These are phyloP conservation scores for Cephalopholis sonnerati DNA, from an alignment of 2,113 vertebrate species.

Conservation along the genomic window DNA sequence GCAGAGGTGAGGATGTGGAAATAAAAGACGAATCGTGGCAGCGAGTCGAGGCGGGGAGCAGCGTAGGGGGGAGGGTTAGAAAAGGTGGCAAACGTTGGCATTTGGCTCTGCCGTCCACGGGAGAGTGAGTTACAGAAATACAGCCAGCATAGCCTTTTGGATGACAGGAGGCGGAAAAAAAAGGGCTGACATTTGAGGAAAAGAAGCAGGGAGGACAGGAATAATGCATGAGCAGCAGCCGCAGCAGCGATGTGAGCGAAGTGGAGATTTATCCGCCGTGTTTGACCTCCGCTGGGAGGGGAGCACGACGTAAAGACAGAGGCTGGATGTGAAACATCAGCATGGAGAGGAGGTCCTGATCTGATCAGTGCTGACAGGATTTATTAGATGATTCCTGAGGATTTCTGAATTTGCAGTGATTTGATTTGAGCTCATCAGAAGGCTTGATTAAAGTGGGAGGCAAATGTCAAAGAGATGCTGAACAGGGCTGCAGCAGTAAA, in stretches of 20 bases:
- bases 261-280: conserved; percentile 28
- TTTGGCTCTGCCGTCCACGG: conserved; percentile 48
- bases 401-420: background rate
- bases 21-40: background rate
- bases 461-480: background rate
- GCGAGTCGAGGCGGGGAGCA: fast-evolving
- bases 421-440: background rate
- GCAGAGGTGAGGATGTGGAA: conserved; percentile 47
- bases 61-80: too few relatives aligned
- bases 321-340: background rate
- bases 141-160: conserved; percentile 27
- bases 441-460: too few relatives aligned
- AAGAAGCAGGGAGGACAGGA: conserved; percentile 34
- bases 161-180: conserved; percentile 19
- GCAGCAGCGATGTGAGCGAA: background rate
- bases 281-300: conserved; percentile 49
- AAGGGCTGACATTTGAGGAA: conserved; percentile 61
- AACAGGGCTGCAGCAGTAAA: background rate
- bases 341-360: background rate
- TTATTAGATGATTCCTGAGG: background rate
- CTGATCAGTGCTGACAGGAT: background rate
- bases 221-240: conserved; percentile 60
- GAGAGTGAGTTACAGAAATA: conserved; percentile 49
- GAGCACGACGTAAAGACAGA: background rate
- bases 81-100: conserved; percentile 46